Conservation (phyloP, 2,888 invertebrate species). For the Drosophila atroscutellata region DNA sequence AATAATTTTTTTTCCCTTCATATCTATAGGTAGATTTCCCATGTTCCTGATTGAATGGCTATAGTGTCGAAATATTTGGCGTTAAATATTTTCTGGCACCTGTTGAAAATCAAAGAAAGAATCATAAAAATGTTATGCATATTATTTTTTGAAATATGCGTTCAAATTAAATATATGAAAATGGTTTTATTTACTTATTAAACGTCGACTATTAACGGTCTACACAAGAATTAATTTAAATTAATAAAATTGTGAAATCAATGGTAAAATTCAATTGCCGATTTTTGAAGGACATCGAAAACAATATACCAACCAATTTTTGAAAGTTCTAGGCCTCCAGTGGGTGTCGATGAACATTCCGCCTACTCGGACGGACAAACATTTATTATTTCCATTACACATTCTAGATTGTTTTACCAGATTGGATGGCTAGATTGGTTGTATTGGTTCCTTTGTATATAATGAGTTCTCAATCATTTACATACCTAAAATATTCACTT, state of each 20-base stretch:
- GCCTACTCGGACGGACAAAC: not conserved
- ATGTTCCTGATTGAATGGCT: not conserved
- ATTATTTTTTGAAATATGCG: not conserved
- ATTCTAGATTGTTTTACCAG: not conserved
- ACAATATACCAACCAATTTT: not conserved
- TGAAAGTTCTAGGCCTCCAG: not conserved
- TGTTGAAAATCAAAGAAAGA: not conserved
- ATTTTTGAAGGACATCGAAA: not conserved
- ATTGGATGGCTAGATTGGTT: not conserved
- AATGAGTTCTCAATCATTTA: not conserved
- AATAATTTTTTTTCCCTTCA: fast-evolving
- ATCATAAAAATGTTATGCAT: not conserved
- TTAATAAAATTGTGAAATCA: not conserved
- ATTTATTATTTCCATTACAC: not conserved
- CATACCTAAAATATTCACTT: not conserved
- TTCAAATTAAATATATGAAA: not conserved
- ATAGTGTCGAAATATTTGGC: not conserved
- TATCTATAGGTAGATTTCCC: not conserved
- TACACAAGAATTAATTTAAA: not conserved
- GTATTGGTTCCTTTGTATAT: too few relatives aligned
- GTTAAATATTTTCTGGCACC: not conserved
- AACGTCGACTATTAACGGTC: not conserved
- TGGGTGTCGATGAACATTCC: not conserved
- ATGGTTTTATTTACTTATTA: not conserved
- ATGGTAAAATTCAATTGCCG: not conserved